Conservation (phyloP, 2,797 vertebrate species). For the Rhynchotus rufescens region DNA sequence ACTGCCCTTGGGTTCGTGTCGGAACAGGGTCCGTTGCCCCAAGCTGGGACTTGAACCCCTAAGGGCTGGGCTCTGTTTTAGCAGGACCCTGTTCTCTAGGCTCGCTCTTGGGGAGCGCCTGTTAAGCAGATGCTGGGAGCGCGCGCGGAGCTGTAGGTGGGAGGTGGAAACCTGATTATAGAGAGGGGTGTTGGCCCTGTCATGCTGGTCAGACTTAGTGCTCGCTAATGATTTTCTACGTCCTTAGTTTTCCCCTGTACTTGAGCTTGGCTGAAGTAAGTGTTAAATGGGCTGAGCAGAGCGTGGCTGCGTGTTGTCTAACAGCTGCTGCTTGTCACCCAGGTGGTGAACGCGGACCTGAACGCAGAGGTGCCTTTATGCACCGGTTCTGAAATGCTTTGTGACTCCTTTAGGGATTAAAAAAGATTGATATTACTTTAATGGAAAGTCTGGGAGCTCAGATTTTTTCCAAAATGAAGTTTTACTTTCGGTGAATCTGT, state of each 20-base stretch:
- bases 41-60: not conserved
- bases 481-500: not conserved
- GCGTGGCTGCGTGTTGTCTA: not conserved
- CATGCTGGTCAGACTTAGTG: not conserved
- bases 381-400: not conserved
- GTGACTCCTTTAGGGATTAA: not conserved
- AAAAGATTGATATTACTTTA: slow-evolving; percentile 33
- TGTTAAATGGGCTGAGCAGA: not conserved
- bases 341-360: not conserved
- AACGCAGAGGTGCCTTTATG: not conserved
- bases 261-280: not conserved
- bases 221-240: accelerated
- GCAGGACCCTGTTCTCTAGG: accelerated
- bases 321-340: not conserved
- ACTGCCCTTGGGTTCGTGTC: accelerated
- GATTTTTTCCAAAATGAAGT: not conserved
- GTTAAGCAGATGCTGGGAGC: not conserved
- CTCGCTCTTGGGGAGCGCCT: not conserved
- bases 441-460: slow-evolving; percentile 34
- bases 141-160: not conserved
- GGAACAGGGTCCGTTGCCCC: not conserved
- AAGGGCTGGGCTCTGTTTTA: not conserved
- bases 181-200: not conserved
- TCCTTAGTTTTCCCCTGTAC: not conserved
- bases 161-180: not conserved